phyloP scores from a whole-genome alignment of 2,888 invertebrate species.

The Plagodis pulveraria region DNA sequence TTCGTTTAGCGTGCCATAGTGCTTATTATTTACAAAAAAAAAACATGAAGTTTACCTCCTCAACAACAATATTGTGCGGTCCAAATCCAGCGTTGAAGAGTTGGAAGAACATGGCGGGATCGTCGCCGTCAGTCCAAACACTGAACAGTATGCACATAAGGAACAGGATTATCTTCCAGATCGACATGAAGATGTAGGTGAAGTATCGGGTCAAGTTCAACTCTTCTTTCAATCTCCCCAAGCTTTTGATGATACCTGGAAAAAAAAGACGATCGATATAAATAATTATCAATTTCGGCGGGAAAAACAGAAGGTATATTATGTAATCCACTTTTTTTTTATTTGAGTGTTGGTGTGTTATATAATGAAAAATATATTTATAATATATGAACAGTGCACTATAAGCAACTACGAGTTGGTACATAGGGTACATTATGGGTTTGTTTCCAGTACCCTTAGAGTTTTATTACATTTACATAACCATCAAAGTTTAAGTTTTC shows the following conservation, averaged over 20 bases:
- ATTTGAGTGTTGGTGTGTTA: no score
- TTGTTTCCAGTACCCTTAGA: no score
- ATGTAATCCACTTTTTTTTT: no score
- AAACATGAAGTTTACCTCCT: conserved; percentile 79
- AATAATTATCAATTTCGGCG: no score
- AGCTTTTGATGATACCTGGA: conserved; percentile 88
- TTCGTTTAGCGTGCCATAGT: neutral
- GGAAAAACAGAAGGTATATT: no score
- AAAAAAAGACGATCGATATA: conserved; percentile 22
- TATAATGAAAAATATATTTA: no score
- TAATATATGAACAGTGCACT: no score
- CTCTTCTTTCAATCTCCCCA: conserved; percentile 92
- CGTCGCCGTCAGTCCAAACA: conserved; percentile 90
- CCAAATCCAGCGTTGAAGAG: conserved; percentile 91
- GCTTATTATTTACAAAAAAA: neutral
- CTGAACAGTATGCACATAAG: conserved; percentile 90
- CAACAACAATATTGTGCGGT: conserved; percentile 91
- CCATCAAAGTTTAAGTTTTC: no score
- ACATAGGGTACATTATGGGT: no score
- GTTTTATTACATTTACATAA: no score
- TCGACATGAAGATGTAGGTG: conserved; percentile 94
- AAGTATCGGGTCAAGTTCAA: conserved; percentile 93
- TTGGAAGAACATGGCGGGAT: conserved; percentile 90
- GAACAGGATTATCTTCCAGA: conserved; percentile 95
- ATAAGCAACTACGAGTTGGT: no score